These are phyloP conservation scores for Pogonocichla stellata DNA, from an alignment of 2,113 vertebrate species.

Conservation along the genomic window DNA sequence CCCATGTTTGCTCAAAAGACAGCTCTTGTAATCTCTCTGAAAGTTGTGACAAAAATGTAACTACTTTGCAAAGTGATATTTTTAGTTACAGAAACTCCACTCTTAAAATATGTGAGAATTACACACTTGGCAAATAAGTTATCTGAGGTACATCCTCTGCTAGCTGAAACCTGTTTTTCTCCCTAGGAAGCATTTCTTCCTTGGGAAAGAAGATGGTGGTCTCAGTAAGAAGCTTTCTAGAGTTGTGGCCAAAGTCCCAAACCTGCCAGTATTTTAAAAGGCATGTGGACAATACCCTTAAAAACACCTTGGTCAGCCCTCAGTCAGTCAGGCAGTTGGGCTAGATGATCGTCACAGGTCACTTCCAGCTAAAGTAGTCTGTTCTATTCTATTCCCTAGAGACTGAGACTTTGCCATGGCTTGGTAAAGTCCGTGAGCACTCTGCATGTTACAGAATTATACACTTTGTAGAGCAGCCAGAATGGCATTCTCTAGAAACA, in stretches of 20 bases:
- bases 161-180: neutral
- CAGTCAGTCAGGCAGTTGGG: neutral
- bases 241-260: neutral
- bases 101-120: neutral
- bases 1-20: neutral
- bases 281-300: neutral
- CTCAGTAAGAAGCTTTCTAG: neutral
- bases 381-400: neutral
- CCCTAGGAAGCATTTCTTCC: neutral
- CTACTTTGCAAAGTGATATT: neutral
- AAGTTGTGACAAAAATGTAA: neutral
- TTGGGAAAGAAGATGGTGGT: too few relatives aligned
- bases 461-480: neutral
- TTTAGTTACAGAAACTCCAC: neutral
- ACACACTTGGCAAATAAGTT: neutral
- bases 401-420: neutral
- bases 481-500: neutral
- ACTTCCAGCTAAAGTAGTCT: neutral
- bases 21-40: neutral
- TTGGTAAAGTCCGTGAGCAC: neutral
- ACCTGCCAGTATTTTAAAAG: neutral
- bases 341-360: neutral
- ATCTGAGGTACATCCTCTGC: neutral
- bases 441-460: fast-evolving
- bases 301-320: neutral